phyloP scores from a whole-genome alignment of 1,140 invertebrate genomes.

The Steinernema khuongi region DNA sequence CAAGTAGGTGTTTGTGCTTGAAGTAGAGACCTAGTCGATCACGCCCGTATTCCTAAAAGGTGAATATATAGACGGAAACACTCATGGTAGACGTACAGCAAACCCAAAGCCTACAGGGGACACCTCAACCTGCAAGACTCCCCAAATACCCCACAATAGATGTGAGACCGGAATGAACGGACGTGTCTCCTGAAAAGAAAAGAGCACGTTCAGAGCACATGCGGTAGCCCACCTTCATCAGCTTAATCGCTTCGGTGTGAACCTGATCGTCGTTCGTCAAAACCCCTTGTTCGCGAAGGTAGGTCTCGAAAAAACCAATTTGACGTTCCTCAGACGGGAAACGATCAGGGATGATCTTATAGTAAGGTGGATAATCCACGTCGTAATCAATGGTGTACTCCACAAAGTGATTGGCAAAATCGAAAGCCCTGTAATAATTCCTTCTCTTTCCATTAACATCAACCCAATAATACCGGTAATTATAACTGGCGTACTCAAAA shows the following conservation, averaged over 20 bases:
- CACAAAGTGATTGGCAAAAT: constrained; percentile 58
- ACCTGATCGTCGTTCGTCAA: constrained; percentile 31
- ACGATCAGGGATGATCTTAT: constrained; percentile 49
- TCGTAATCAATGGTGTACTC: constrained; percentile 57
- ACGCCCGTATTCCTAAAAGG: constrained; percentile 54
- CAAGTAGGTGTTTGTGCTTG: constrained; percentile 51
- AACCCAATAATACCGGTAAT: constrained; percentile 47
- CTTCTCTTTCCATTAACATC: not conserved
- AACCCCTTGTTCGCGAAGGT: constrained; percentile 41
- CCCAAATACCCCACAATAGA: constrained; percentile 57
- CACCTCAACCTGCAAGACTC: constrained; percentile 55
- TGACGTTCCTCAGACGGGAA: constrained; percentile 51
- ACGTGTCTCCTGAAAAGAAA: constrained; percentile 47
- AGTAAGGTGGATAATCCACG: constrained; percentile 49
- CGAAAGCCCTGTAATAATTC: constrained; percentile 47
- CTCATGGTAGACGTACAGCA: constrained; percentile 34
- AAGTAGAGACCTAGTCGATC: constrained; percentile 55
- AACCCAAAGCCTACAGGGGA: constrained; percentile 58
- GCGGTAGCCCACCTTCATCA: constrained; percentile 39
- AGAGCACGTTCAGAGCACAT: not conserved
- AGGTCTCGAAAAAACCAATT: constrained; percentile 54
- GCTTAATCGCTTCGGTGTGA: constrained; percentile 35
- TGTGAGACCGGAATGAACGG: constrained; percentile 57
- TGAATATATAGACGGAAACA: constrained; percentile 18
- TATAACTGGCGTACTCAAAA: constrained; percentile 58